A percentile compares a stretch with the other conserved stretches of the same genome.
Conservation (phyloP, 2,888 invertebrate genomes). For the Megalurothrips usitatus region DNA sequence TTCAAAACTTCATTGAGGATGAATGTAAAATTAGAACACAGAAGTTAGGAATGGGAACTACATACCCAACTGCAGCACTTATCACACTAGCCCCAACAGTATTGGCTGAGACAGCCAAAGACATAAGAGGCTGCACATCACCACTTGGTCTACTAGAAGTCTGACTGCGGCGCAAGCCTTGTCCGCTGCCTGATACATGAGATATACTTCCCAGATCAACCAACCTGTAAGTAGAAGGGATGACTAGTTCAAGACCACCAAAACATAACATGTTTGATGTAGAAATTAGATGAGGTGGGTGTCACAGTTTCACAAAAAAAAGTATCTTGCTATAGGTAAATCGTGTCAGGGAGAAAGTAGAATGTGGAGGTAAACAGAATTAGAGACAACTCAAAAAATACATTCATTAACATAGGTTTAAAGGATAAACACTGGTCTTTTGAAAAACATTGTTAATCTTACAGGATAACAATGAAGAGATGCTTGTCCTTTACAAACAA, state of each 20-base stretch:
- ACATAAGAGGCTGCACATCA: slow-evolving; percentile 44
- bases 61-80: not conserved
- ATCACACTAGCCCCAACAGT: slow-evolving; percentile 36
- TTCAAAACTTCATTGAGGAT: not conserved
- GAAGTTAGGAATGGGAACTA: not conserved
- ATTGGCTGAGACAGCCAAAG: slow-evolving; percentile 48
- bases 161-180: slow-evolving; percentile 36
- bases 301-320: not conserved
- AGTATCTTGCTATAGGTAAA: not conserved
- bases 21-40: not conserved
- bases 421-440: no score
- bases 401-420: no score
- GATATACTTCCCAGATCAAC: slow-evolving; percentile 67
- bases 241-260: not conserved
- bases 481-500: no score
- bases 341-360: not conserved
- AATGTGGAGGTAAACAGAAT: not conserved
- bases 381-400: no score
- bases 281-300: not conserved
- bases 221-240: slow-evolving; percentile 50
- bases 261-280: slow-evolving; percentile 34
- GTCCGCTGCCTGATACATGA: slow-evolving; percentile 36
- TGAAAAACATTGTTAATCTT: no score
- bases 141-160: slow-evolving; percentile 39
- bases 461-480: no score